These are phyloP conservation scores for Tachysurus fulvidraco DNA, from an alignment of 2,113 vertebrate genomes.

Conservation along the genomic window DNA sequence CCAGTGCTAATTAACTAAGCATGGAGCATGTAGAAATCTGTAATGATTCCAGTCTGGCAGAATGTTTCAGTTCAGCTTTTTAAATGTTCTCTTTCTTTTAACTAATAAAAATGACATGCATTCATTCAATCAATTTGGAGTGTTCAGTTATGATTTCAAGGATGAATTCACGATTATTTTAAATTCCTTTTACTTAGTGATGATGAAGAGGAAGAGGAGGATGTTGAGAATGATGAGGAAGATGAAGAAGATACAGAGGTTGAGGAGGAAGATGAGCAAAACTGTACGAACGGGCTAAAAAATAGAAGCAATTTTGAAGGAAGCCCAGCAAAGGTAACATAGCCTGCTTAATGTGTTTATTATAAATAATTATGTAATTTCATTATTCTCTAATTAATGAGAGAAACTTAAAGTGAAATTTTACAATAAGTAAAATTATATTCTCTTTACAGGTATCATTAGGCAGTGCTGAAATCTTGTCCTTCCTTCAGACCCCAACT, in stretches of 20 bases:
- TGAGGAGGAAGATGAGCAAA: constrained; percentile 46
- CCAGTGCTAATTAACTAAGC: background rate
- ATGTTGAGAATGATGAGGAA: constrained; percentile 50
- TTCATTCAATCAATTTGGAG: background rate
- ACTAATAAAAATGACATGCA: background rate
- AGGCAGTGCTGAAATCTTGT: constrained; percentile 77
- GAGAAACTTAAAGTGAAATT: background rate
- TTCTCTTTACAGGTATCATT: constrained; percentile 68
- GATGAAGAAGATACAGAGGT: constrained; percentile 45
- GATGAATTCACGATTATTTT: background rate
- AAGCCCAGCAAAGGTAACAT: background rate
- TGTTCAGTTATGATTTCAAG: background rate
- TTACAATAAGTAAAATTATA: background rate
- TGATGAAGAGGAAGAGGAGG: constrained; percentile 67
- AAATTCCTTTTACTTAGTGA: constrained; percentile 61
- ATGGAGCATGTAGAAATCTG: background rate
- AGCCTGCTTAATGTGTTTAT: background rate
- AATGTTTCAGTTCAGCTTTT: background rate
- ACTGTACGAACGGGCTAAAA: constrained; percentile 21
- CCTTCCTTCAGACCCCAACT: constrained; percentile 90
- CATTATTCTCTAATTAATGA: background rate
- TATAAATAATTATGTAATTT: background rate
- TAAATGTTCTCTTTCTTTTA: background rate
- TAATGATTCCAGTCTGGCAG: background rate
- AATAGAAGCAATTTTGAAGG: constrained; percentile 15